A percentile compares a stretch with the other conserved stretches of the same genome.
Evolutionary conservation across 2,888 invertebrate genomes (phyloP).

Genomic region (Stenichneumon culpator): DNA sequence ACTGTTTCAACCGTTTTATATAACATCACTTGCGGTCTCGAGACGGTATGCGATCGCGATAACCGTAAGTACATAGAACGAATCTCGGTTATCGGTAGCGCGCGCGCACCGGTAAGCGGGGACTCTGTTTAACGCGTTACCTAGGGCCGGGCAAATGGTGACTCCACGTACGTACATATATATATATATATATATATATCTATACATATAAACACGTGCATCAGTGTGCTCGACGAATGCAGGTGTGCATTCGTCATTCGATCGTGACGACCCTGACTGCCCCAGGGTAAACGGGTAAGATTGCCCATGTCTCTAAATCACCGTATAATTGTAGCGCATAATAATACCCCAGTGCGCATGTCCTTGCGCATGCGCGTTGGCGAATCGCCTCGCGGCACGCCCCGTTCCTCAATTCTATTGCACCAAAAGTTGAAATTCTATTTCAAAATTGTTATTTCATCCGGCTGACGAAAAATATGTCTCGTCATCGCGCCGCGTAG

Average conservation of each 20-base stretch:
- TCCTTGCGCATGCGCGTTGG: background rate
- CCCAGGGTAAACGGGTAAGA: constrained; percentile 65
- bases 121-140: constrained; percentile 51
- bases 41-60: constrained; percentile 51
- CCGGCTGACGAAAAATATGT: constrained; percentile 28
- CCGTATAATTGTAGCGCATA: constrained; percentile 52
- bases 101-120: constrained; percentile 26
- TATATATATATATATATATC: too few relatives aligned
- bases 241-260: constrained; percentile 67
- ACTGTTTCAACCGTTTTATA: background rate
- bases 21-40: constrained; percentile 24
- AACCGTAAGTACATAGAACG: constrained; percentile 19
- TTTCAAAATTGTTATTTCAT: constrained; percentile 48
- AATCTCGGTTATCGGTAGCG: constrained; percentile 36
- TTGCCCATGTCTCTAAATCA: constrained; percentile 63
- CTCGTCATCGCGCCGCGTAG: background rate
- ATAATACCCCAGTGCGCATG: constrained; percentile 17
- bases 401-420: constrained; percentile 30
- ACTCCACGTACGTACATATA: background rate
- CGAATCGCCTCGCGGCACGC: background rate
- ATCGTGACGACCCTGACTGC: constrained; percentile 67
- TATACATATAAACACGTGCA: constrained; percentile 10
- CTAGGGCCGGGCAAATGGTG: background rate
- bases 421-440: constrained; percentile 55
- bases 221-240: constrained; percentile 40